phyloP scores from a whole-genome alignment of 2,113 vertebrate species.

The Cebidichthys violaceus region DNA sequence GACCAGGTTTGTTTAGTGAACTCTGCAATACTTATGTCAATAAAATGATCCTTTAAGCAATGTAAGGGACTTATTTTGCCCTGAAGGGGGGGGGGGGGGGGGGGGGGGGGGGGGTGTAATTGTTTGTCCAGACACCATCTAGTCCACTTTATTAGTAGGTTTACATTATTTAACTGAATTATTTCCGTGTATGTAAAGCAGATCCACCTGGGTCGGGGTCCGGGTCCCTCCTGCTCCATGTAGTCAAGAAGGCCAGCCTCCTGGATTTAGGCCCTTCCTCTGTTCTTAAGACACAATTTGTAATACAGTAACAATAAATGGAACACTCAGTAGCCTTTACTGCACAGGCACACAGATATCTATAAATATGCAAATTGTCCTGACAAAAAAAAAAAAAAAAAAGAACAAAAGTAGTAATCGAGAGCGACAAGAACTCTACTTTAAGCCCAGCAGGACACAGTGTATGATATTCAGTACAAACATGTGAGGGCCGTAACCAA shows the following conservation, averaged over 20 bases:
- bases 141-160: background rate
- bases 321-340: background rate
- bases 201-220: constrained; percentile 88
- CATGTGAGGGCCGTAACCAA: no score
- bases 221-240: constrained; percentile 87
- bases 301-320: background rate
- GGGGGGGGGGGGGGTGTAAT: no score
- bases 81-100: background rate
- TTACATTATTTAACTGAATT: background rate
- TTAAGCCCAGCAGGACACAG: background rate
- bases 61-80: no score
- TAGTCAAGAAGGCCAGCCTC: constrained; percentile 89
- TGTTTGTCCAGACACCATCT: background rate
- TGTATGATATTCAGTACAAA: background rate
- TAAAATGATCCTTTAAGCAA: background rate
- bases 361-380: background rate
- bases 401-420: background rate
- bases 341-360: background rate
- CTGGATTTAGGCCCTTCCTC: constrained; percentile 88
- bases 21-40: no score
- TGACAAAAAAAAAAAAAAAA: background rate
- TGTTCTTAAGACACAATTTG: constrained; percentile 77
- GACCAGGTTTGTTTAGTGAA: no score
- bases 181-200: constrained; percentile 20
- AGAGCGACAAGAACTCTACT: background rate